Percentiles rank a stretch among this genome's conserved stretches.
Evolutionary conservation across 2,888 invertebrate species (phyloP).

Genomic region (Oscheius sp.): DNA sequence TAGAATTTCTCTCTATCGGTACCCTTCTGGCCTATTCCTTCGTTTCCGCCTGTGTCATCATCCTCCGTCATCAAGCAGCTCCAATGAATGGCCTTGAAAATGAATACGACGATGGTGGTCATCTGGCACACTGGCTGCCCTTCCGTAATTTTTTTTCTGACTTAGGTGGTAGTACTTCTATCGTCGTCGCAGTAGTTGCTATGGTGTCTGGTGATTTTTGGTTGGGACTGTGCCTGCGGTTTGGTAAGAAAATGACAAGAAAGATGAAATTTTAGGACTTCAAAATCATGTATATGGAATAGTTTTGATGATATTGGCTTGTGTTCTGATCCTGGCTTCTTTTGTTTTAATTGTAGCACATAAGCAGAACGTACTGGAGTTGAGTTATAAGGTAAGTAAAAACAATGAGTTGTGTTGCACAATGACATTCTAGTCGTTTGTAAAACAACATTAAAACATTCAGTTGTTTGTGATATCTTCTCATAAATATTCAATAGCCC

Average conservation of each 20-base stretch:
- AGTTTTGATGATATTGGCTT: neutral
- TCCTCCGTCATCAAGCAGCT: constrained; percentile 65
- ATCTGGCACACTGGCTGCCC: constrained; percentile 42
- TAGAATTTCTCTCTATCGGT: constrained; percentile 71
- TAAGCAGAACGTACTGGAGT: constrained; percentile 32
- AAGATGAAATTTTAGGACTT: neutral
- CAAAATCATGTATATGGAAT: neutral
- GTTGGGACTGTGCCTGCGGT: constrained; percentile 38
- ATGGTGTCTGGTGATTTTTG: constrained; percentile 38
- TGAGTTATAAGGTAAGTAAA: constrained; percentile 32
- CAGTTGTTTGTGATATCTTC: neutral
- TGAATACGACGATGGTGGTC: constrained; percentile 41
- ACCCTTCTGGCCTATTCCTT: constrained; percentile 52
- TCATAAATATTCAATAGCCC: neutral
- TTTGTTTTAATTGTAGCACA: constrained; percentile 41
- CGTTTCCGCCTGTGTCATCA: constrained; percentile 66
- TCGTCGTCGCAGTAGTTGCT: constrained; percentile 34
- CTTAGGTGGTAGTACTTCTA: constrained; percentile 34
- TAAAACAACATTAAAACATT: neutral
- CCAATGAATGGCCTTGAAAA: constrained; percentile 32
- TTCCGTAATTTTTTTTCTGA: constrained; percentile 39
- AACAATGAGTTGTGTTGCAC: neutral
- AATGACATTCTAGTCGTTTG: neutral
- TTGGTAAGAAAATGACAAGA: constrained; percentile 9
- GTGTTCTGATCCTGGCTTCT: constrained; percentile 9